Base-by-base conservation (phyloP, 2,888 invertebrate genomes). In the Dorcus hopei region DNA sequence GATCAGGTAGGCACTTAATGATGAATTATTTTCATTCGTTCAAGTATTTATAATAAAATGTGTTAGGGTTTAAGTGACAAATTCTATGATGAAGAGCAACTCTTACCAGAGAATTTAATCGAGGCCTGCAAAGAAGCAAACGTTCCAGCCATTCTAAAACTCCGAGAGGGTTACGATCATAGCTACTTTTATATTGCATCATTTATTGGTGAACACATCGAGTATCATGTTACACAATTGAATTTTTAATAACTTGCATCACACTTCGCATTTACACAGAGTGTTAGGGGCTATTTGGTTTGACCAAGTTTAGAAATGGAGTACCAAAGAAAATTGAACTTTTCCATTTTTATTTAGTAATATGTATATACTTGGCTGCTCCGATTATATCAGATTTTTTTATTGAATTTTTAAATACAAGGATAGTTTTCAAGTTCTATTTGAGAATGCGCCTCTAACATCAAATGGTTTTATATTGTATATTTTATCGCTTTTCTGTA, bases 131-230 rank as follows among this genome's bases (percentile, higher is more conserved):
- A 87, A 48, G 83, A 85, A 59, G 85, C 83, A 11, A 86, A 87
- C 54, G 80, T 93, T 14, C 87, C 88, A 9, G 83, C 88, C 0
- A 85, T 89, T 53, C 80, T 88, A 11, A 87, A 90, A 66, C 80
- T 87, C 72, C 83, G 91, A 8, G 89, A 90, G 64, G 95, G 91
- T 11, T 99, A 97, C 74, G 96, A 98, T 77, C 99, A 99, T 79
- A 89, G 93, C 49, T 98, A 97, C 74, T 97, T 87, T 74, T 97
- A 94, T 74, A 91, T 99, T 64, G 83, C 95, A 0, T 86, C 93
- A 0, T 98, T 93, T 77, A 88, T 99, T 53, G 91, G 87, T 43
- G 96, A 98, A 74, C 98, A 99, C 75, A 85, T 99, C 60, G 85
- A 85, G 57, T 94, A 95, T 78, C 98, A 99, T 77, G 86, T 90